Evolutionary conservation across 2,797 vertebrate genomes (phyloP).

Genomic region (Gadopsis marmoratus): DNA sequence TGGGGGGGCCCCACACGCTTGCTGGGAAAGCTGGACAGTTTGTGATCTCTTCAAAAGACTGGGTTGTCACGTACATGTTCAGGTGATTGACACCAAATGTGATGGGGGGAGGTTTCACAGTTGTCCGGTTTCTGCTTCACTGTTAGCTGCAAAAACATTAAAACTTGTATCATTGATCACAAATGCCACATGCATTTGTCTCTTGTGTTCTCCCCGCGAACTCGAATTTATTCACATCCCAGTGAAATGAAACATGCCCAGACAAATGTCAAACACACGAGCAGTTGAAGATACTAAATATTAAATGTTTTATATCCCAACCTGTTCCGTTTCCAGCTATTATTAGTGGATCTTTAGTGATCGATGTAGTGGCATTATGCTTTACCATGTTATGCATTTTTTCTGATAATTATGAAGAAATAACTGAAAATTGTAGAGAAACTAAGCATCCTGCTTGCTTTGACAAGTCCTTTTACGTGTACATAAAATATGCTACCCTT

Average conservation of each 20-base stretch:
- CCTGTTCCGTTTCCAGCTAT: not conserved
- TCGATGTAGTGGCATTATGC: no score
- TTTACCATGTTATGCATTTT: no score
- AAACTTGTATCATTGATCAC: conserved; percentile 62
- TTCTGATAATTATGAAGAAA: no score
- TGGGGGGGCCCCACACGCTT: not conserved
- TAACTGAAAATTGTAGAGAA: no score
- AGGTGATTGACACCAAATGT: conserved; percentile 36
- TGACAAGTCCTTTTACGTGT: not conserved
- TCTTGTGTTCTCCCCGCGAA: conserved; percentile 4
- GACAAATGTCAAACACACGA: not conserved
- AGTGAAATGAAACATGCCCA: not conserved
- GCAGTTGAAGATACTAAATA: not conserved
- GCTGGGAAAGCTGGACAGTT: conserved; percentile 22
- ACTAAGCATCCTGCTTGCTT: not conserved
- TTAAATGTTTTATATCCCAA: not conserved
- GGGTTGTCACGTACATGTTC: conserved; percentile 7
- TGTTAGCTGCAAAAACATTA: conserved; percentile 70
- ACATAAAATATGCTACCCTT: not conserved
- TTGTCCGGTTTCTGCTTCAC: conserved; percentile 74
- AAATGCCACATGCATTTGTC: conserved; percentile 1
- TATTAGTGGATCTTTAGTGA: not conserved
- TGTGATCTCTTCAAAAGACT: conserved; percentile 45
- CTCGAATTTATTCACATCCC: not conserved
- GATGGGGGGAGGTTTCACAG: conserved; percentile 56